A percentile compares a stretch with the other conserved stretches of the same genome.
phyloP scores from a whole-genome alignment of 2,113 vertebrate species.

The Platycercus adscitus region DNA sequence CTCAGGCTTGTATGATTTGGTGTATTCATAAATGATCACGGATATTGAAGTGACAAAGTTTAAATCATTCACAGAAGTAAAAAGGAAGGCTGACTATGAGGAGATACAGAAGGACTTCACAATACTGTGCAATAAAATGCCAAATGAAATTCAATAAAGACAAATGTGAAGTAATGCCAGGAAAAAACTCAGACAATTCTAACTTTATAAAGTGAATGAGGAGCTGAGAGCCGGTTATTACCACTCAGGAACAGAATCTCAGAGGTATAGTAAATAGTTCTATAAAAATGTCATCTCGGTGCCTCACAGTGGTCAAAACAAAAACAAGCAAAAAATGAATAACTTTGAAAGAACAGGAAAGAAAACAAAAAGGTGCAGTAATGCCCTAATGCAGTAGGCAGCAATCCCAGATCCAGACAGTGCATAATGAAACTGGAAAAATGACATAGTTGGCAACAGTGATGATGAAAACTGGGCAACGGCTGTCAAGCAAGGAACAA shows the following conservation, averaged over 20 bases:
- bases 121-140: neutral
- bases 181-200: neutral
- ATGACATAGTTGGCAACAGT: neutral
- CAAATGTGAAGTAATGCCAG: neutral
- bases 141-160: slow-evolving; percentile 11
- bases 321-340: neutral
- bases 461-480: neutral
- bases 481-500: neutral
- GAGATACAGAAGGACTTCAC: neutral
- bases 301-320: neutral
- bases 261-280: neutral
- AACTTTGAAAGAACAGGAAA: neutral
- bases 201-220: neutral
- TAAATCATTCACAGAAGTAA: neutral
- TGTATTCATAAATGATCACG: neutral
- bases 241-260: neutral
- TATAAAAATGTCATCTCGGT: neutral
- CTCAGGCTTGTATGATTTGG: neutral
- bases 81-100: neutral
- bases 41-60: neutral
- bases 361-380: neutral
- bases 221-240: neutral
- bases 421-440: neutral
- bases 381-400: neutral
- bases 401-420: neutral